Base-by-base conservation (phyloP, 2,888 invertebrate species). In the Elmis aenea region DNA sequence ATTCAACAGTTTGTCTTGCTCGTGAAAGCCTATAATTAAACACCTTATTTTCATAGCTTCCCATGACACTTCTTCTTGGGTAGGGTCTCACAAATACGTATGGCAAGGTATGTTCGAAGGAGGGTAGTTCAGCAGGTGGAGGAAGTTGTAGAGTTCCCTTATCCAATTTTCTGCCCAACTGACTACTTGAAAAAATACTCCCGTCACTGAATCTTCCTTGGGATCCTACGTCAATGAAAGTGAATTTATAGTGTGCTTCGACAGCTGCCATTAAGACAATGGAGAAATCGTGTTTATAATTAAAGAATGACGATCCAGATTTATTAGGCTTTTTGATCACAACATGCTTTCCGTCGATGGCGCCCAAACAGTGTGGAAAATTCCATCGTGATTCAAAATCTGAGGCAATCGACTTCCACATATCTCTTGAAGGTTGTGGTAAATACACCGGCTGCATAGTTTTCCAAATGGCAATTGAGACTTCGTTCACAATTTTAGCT, bases 341-440 rank as follows among this genome's bases (percentile, higher is more conserved):
- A 8, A 57, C 43, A 41, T 58, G 55, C 44, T 59, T 59, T 8
- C 55, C 54, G 42, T 58, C 57, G 14, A 53, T 36, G 6, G 53
- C 38, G 5, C 54, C 54, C 6, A 54, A 13, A 32, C 52, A 56
- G 42, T 57, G 47, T 30, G 42, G 45, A 33, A 58, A 48, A 29
- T 57, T 46, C 54, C 54, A 58, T 35, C 43, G 53, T 46, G 26
- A 42, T 32, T 54, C 46, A 47, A 45, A 58, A 23, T 48, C 46
- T 25, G 32, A 13, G 22, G 57, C 50, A 42, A 50, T 46, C 18
- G 21, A 34, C 29, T 32, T 28, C 46, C 50, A 51, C 26, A 33
- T 35, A 37, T 51, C 45, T 33, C 30, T 23, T 39, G 47, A 34
- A 23, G 49, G 52, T 40, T 39, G 38, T 11, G 45, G 44, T 33